phyloP scores from a whole-genome alignment of 2,888 invertebrate species.

The Drosophila conformis region DNA sequence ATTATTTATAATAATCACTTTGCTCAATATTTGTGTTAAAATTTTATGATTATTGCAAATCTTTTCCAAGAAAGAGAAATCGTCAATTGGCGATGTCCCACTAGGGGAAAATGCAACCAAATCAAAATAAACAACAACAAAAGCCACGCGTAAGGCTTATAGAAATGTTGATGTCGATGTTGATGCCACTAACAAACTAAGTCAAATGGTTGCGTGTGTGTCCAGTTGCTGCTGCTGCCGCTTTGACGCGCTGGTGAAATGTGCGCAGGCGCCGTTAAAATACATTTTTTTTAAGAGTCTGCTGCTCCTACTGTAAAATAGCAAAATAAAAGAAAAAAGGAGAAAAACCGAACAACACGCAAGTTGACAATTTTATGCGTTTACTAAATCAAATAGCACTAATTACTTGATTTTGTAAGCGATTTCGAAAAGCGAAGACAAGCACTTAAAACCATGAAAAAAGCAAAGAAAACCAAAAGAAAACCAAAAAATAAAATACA shows the following conservation, averaged over 20 bases:
- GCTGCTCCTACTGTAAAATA: constrained; percentile 18
- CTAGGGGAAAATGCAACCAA: constrained; percentile 58
- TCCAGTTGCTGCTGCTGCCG: constrained; percentile 19
- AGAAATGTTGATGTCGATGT: constrained; percentile 46
- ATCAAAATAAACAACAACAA: constrained; percentile 37
- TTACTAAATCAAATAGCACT: constrained; percentile 82
- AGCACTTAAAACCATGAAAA: constrained; percentile 16
- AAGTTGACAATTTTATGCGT: constrained; percentile 77
- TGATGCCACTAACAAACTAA: constrained; percentile 57
- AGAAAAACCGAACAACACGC: constrained; percentile 21
- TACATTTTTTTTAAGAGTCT: constrained; percentile 41
- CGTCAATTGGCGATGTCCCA: constrained; percentile 61
- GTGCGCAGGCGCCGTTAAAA: constrained; percentile 62
- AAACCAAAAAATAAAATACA: constrained; percentile 17
- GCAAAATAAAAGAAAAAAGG: constrained; percentile 7
- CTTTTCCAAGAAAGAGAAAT: constrained; percentile 79
- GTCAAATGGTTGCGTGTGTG: constrained; percentile 47
- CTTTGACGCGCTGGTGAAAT: constrained; percentile 61
- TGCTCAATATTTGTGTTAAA: constrained; percentile 75
- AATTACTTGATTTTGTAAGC: constrained; percentile 80
- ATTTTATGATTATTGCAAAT: constrained; percentile 76
- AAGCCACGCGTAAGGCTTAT: constrained; percentile 47
- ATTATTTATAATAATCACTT: constrained; percentile 72
- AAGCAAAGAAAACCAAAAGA: constrained; percentile 10
- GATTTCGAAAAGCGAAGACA: constrained; percentile 65